Evolutionary conservation across 1,140 invertebrate species (phyloP).

Genomic region (Monomorium pharaonis): DNA sequence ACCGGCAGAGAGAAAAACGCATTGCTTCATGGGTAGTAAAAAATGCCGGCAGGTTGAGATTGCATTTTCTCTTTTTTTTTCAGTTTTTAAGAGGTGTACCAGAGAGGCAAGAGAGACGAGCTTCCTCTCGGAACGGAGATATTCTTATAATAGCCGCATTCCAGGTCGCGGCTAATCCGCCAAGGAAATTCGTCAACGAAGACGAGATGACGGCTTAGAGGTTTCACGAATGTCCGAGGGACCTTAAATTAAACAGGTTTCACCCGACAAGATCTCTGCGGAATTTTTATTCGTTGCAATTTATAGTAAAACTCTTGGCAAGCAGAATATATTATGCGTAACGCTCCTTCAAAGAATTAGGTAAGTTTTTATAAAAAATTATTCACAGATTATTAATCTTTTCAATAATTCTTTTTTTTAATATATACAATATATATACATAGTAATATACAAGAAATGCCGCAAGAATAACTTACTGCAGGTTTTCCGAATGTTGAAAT

Average conservation of each 20-base stretch:
- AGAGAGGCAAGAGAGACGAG: neutral
- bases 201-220: slow-evolving; percentile 42
- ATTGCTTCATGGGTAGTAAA: slow-evolving; percentile 23
- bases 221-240: slow-evolving; percentile 32
- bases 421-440: neutral
- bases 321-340: neutral
- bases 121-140: neutral
- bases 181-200: slow-evolving; percentile 30
- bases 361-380: neutral
- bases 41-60: slow-evolving; percentile 44
- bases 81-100: neutral
- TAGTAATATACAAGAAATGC: neutral
- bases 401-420: neutral
- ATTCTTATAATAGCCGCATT: slow-evolving; percentile 53
- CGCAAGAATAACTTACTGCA: neutral
- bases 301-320: neutral
- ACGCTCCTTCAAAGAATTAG: neutral
- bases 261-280: neutral
- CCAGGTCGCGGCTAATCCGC: slow-evolving; percentile 41
- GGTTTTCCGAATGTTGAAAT: neutral
- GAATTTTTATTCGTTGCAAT: slow-evolving; percentile 43
- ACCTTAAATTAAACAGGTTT: slow-evolving; percentile 49
- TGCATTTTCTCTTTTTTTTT: slow-evolving; percentile 51
- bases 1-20: slow-evolving; percentile 30
- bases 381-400: neutral